Evolutionary conservation across 2,797 vertebrate species (phyloP).

Genomic region (Schizopygopsis pylzovi): DNA sequence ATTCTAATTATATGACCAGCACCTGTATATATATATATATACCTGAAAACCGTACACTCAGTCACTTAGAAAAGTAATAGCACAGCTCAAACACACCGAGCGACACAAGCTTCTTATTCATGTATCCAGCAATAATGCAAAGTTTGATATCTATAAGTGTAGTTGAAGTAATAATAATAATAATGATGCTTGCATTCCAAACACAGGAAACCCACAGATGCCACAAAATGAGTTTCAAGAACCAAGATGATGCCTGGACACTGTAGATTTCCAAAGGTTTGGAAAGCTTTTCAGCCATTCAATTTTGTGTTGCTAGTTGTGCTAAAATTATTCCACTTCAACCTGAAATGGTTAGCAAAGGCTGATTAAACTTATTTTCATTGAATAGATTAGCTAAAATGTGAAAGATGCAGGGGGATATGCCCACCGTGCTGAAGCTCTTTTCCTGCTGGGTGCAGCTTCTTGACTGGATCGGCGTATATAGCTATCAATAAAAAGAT

Average conservation of each 20-base stretch:
- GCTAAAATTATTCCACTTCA: background rate
- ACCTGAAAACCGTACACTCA: background rate
- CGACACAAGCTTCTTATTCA: background rate
- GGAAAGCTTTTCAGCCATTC: background rate
- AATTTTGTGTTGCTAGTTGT: background rate
- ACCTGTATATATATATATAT: background rate
- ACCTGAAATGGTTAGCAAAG: conserved; percentile 5
- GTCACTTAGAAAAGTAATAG: background rate
- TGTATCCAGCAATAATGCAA: background rate
- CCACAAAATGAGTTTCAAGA: background rate
- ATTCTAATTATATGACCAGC: too few relatives aligned
- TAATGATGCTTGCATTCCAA: conserved; percentile 5
- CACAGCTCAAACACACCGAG: background rate
- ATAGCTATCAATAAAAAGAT: conserved; percentile 62
- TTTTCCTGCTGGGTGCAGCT: conserved; percentile 49
- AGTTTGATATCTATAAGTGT: background rate
- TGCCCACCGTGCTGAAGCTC: conserved; percentile 60
- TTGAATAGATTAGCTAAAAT: background rate
- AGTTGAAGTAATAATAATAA: background rate
- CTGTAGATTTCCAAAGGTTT: background rate
- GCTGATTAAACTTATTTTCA: background rate
- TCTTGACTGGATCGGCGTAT: conserved; percentile 53
- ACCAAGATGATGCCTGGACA: background rate
- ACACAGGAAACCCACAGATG: background rate
- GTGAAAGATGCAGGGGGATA: conserved; percentile 46